Conservation (phyloP, 2,113 vertebrate species). For the Halcyon senegalensis region DNA sequence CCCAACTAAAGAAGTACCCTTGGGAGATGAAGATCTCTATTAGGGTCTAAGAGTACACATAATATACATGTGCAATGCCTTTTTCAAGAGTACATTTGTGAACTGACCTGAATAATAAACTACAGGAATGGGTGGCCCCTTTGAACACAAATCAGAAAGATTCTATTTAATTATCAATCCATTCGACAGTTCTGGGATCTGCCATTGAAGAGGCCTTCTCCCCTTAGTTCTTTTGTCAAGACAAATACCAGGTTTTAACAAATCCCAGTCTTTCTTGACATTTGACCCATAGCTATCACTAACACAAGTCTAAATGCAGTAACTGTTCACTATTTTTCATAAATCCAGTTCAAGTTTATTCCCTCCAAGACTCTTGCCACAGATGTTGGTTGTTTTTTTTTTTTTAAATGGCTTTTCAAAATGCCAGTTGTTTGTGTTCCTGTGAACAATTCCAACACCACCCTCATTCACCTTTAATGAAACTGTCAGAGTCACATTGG, state of each 20-base stretch:
- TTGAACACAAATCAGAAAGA: not conserved
- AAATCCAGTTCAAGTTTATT: not conserved
- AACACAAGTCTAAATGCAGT: not conserved
- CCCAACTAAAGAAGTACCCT: not conserved
- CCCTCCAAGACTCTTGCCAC: not conserved
- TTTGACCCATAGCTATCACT: not conserved
- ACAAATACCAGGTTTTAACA: not conserved
- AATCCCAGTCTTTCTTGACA: not conserved
- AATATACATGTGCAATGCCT: not conserved
- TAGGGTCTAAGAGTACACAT: not conserved
- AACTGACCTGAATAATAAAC: not conserved
- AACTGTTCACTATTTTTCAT: not conserved
- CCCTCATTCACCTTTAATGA: not conserved
- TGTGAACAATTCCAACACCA: not conserved
- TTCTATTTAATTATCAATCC: not conserved
- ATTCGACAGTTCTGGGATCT: not conserved
- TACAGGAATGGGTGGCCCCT: not conserved
- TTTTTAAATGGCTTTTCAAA: not conserved
- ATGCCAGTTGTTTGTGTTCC: not conserved
- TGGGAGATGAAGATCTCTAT: rapidly evolving
- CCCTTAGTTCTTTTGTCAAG: not conserved
- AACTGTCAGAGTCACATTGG: not conserved
- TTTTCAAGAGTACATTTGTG: not conserved
- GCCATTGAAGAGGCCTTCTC: not conserved
- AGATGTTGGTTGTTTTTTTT: rapidly evolving